Conservation (phyloP, 1,140 invertebrate species). For the Wasmannia auropunctata region DNA sequence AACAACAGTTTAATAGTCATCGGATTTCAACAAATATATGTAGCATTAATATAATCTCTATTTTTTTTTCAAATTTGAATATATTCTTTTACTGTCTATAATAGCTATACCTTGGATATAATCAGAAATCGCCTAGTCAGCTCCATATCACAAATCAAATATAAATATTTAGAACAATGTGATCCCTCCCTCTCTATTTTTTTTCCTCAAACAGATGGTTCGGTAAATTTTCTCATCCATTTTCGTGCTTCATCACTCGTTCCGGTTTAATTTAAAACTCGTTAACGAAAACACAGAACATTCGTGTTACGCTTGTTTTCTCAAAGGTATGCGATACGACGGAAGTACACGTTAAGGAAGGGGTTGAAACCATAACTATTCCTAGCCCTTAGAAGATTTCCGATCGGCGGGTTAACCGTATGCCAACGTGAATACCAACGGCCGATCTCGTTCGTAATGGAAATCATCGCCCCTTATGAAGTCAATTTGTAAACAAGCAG, state of each 20-base stretch:
- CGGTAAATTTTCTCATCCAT: background rate
- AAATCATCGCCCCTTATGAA: constrained; percentile 64
- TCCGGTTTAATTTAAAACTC: constrained; percentile 31
- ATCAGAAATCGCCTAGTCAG: background rate
- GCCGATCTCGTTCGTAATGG: constrained; percentile 6
- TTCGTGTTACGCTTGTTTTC: constrained; percentile 21
- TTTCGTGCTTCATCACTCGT: constrained; percentile 25
- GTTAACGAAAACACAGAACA: constrained; percentile 32
- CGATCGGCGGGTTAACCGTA: constrained; percentile 40
- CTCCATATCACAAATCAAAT: background rate
- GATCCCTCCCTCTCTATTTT: background rate
- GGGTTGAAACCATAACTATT: constrained; percentile 28
- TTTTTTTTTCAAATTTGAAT: background rate
- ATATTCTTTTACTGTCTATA: background rate
- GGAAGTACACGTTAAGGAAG: background rate
- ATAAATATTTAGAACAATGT: background rate
- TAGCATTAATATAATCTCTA: background rate
- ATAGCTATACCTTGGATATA: background rate
- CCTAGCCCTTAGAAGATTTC: background rate
- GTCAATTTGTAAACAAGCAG: constrained; percentile 69
- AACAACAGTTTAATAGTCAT: background rate
- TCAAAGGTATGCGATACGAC: background rate
- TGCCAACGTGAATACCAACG: constrained; percentile 43
- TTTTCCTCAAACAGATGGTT: background rate
- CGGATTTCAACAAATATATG: background rate